A percentile compares a stretch with the other conserved stretches of the same genome.
phyloP scores from a whole-genome alignment of 2,113 vertebrate genomes.

The Platysteira castanea region DNA sequence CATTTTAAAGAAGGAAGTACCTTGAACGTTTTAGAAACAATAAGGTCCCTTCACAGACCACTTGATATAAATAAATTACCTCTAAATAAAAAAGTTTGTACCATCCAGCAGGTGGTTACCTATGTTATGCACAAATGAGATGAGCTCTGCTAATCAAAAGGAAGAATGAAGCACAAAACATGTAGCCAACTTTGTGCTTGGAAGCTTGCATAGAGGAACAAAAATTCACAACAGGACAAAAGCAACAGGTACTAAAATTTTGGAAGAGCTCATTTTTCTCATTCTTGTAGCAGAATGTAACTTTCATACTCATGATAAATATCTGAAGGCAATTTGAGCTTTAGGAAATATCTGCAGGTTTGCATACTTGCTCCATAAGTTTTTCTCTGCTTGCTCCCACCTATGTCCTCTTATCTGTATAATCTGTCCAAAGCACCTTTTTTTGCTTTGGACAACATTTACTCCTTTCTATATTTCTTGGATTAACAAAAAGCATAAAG shows the following conservation, averaged over 20 bases:
- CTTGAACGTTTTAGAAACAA: background rate
- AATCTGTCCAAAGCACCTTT: background rate
- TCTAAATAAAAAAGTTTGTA: background rate
- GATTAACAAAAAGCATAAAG: slow-evolving; percentile 13
- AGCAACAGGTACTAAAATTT: background rate
- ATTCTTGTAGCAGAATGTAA: background rate
- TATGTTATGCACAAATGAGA: background rate
- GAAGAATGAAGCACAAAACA: background rate
- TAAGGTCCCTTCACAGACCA: background rate
- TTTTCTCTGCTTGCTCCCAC: background rate
- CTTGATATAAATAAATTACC: background rate
- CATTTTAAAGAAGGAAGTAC: background rate
- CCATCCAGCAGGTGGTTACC: background rate
- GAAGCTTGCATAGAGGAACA: background rate
- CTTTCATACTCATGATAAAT: background rate
- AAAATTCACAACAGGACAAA: background rate
- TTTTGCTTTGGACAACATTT: background rate
- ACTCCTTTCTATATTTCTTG: background rate
- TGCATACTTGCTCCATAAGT: background rate
- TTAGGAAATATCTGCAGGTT: background rate
- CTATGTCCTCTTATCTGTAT: background rate
- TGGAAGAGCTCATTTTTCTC: background rate
- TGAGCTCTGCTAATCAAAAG: background rate
- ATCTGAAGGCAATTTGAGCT: background rate
- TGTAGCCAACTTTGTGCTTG: background rate